Evolutionary conservation across 2,888 invertebrate species (phyloP).

Genomic region (Priapulus caudatus): DNA sequence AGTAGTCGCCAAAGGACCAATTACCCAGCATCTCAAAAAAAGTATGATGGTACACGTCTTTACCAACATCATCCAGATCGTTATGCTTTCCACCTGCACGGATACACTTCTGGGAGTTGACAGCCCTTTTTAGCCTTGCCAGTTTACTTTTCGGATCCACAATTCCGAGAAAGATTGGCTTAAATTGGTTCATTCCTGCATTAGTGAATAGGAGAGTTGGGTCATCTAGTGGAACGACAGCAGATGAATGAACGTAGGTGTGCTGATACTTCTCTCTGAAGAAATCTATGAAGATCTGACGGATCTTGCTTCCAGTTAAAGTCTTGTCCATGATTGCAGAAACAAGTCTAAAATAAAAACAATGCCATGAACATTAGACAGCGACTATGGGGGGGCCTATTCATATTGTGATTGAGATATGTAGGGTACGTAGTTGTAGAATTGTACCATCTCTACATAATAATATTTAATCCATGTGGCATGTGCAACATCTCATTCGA

Average conservation of each 20-base stretch:
- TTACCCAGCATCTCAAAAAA: slow-evolving; percentile 99
- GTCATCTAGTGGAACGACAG: slow-evolving; percentile 93
- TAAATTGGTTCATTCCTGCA: slow-evolving; percentile 99
- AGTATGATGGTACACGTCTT: slow-evolving; percentile 99
- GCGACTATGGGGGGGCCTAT: no score
- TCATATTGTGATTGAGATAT: no score
- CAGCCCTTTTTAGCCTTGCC: slow-evolving; percentile 68
- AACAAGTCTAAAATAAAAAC: no score
- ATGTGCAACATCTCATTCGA: no score
- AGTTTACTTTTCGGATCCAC: slow-evolving; percentile 93
- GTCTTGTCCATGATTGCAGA: slow-evolving; percentile 22
- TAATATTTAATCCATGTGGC: no score
- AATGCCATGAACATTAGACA: no score
- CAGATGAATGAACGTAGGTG: slow-evolving; percentile 90
- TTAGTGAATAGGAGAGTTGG: slow-evolving; percentile 94
- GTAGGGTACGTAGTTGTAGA: no score
- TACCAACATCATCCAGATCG: slow-evolving; percentile 97
- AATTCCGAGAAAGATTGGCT: slow-evolving; percentile 91
- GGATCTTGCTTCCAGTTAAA: slow-evolving; percentile 57
- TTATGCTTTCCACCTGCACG: slow-evolving; percentile 99
- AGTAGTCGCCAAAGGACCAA: slow-evolving; percentile 99
- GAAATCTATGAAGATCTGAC: slow-evolving; percentile 74
- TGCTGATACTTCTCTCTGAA: slow-evolving; percentile 69
- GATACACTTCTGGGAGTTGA: slow-evolving; percentile 97
- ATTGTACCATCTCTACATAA: no score